A percentile compares a stretch with the other conserved stretches of the same genome.
These are phyloP conservation scores for Engystomops pustulosus DNA, from an alignment of 2,113 vertebrate species.

Conservation along the genomic window DNA sequence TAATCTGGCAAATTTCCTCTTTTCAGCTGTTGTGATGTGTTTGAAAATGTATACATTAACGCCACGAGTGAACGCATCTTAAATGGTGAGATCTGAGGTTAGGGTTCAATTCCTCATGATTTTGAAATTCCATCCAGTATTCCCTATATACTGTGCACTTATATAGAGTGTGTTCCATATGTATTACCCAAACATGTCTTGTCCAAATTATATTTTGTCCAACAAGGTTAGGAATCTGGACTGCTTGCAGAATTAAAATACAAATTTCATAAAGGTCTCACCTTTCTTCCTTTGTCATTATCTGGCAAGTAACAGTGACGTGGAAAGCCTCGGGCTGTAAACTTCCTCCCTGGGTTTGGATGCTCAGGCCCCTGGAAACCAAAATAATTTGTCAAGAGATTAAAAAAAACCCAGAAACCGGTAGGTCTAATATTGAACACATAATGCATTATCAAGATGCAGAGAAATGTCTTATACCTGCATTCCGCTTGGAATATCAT, in stretches of 20 bases:
- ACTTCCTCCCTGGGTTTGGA: constrained; percentile 92
- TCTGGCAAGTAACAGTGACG: constrained; percentile 96
- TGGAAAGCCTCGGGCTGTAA: constrained; percentile 93
- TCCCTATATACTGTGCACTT: too few relatives aligned
- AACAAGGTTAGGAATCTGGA: background rate
- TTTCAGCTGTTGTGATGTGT: too few relatives aligned
- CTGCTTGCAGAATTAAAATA: background rate
- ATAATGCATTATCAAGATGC: background rate
- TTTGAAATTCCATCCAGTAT: too few relatives aligned
- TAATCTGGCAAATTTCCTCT: too few relatives aligned
- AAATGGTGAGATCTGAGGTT: too few relatives aligned
- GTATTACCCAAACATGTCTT: background rate
- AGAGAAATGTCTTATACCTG: constrained; percentile 76
- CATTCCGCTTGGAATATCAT: constrained; percentile 93
- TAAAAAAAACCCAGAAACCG: background rate
- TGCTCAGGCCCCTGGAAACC: constrained; percentile 86
- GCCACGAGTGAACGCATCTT: too few relatives aligned
- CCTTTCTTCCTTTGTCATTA: constrained; percentile 92
- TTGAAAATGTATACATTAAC: too few relatives aligned
- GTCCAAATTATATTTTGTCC: background rate
- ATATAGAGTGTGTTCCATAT: background rate
- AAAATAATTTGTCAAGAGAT: background rate
- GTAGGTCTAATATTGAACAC: background rate
- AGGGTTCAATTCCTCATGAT: too few relatives aligned
- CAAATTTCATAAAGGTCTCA: constrained; percentile 61